These are phyloP conservation scores for Neocloeon triangulifer DNA, from an alignment of 1,140 invertebrate species.

Conservation along the genomic window DNA sequence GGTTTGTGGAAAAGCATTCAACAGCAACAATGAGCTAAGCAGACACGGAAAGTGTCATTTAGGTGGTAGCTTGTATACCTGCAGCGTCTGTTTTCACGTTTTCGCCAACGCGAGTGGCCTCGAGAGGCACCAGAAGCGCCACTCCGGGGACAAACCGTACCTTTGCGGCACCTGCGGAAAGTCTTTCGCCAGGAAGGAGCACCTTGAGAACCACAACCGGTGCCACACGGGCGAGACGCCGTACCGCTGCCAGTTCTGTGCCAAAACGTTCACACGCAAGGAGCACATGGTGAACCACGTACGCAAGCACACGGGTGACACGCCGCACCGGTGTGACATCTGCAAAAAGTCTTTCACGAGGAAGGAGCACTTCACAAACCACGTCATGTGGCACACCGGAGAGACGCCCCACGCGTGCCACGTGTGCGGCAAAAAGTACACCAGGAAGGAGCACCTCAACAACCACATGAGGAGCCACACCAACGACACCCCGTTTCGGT, in stretches of 20 bases:
- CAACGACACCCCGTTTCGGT: constrained; percentile 47
- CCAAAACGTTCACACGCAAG: constrained; percentile 69
- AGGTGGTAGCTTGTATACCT: constrained; percentile 49
- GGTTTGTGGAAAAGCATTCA: constrained; percentile 57
- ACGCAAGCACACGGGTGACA: constrained; percentile 29
- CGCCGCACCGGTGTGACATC: constrained; percentile 9
- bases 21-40: constrained; percentile 46
- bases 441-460: constrained; percentile 31
- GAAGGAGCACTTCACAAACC: constrained; percentile 10
- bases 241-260: constrained; percentile 37
- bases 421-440: constrained; percentile 10
- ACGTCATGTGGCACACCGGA: constrained; percentile 15
- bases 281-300: constrained; percentile 20
- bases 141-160: constrained; percentile 59
- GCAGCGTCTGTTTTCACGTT: constrained; percentile 46
- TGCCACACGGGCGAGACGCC: constrained; percentile 23
- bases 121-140: constrained; percentile 51
- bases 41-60: constrained; percentile 60
- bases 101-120: constrained; percentile 43
- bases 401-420: constrained; percentile 50
- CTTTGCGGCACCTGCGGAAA: constrained; percentile 35
- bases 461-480: constrained; percentile 39
- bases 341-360: constrained; percentile 10
- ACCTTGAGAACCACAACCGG: constrained; percentile 10
- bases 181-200: constrained; percentile 11